Evolutionary conservation across 2,888 invertebrate species (phyloP).

Genomic region (Dasysyrphus tricinctus): DNA sequence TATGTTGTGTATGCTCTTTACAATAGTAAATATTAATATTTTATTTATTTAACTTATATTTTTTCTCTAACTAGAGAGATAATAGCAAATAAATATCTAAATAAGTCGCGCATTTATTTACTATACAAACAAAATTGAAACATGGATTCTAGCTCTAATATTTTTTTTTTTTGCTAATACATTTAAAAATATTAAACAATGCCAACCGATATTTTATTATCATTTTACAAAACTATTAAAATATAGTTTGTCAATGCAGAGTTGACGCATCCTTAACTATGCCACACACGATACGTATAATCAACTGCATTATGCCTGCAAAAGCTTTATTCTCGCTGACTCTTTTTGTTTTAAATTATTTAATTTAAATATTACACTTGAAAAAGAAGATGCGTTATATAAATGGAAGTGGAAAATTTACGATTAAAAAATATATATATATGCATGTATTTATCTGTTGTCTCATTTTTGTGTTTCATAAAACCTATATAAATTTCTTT

Average conservation of each 20-base stretch:
- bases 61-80: conserved; percentile 67
- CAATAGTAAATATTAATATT: conserved; percentile 73
- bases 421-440: conserved; percentile 71
- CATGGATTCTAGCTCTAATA: conserved; percentile 59
- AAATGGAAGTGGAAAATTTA: conserved; percentile 72
- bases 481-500: conserved; percentile 76
- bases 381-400: conserved; percentile 61
- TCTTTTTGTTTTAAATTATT: conserved; percentile 43
- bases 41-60: conserved; percentile 68
- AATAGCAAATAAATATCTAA: conserved; percentile 74
- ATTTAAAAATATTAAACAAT: conserved; percentile 36
- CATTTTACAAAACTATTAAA: conserved; percentile 68
- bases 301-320: conserved; percentile 63
- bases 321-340: conserved; percentile 46
- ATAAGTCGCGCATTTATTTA: conserved; percentile 65
- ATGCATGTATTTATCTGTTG: conserved; percentile 70
- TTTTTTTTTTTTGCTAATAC: conserved; percentile 10
- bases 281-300: conserved; percentile 52
- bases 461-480: conserved; percentile 72
- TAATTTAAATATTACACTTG: conserved; percentile 72
- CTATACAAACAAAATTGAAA: conserved; percentile 67
- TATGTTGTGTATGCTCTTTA: conserved; percentile 64
- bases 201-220: conserved; percentile 34
- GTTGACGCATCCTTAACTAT: conserved; percentile 42
- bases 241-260: conserved; percentile 66